phyloP scores from a whole-genome alignment of 2,797 vertebrate genomes.

The Ispidina lecontei region DNA sequence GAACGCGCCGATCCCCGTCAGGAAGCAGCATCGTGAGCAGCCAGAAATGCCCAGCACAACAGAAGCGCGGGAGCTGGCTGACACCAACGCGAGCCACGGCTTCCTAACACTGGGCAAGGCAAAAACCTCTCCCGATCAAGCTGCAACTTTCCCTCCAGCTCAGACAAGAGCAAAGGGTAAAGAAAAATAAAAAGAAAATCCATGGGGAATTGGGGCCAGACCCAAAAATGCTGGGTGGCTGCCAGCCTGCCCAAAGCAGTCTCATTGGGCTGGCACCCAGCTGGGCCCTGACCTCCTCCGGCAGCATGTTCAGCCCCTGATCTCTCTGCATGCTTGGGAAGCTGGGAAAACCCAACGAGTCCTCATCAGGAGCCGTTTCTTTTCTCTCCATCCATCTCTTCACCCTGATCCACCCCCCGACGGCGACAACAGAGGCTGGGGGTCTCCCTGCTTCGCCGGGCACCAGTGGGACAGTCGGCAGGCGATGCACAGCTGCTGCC shows the following conservation, averaged over 20 bases:
- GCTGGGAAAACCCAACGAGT: neutral
- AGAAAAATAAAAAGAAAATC: neutral
- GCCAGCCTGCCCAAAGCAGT: neutral
- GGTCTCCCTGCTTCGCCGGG: neutral
- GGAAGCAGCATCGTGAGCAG: neutral
- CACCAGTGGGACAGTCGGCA: neutral
- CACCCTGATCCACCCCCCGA: accelerated
- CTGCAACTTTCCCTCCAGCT: neutral
- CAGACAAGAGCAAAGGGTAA: neutral
- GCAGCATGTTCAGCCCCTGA: neutral
- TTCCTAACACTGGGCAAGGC: neutral
- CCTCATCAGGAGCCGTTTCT: neutral
- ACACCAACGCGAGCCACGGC: accelerated
- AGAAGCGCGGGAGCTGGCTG: neutral
- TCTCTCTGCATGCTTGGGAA: neutral
- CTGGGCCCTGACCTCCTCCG: neutral
- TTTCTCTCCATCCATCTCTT: neutral
- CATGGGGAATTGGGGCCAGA: neutral
- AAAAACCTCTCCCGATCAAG: neutral
- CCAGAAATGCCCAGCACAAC: conserved; percentile 12
- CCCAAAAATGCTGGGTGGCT: neutral
- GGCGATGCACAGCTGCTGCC: neutral
- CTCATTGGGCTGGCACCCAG: neutral
- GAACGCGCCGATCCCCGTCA: neutral
- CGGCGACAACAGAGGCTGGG: accelerated